phyloP scores from a whole-genome alignment of 2,888 invertebrate species.

The Lampropteryx suffumata region DNA sequence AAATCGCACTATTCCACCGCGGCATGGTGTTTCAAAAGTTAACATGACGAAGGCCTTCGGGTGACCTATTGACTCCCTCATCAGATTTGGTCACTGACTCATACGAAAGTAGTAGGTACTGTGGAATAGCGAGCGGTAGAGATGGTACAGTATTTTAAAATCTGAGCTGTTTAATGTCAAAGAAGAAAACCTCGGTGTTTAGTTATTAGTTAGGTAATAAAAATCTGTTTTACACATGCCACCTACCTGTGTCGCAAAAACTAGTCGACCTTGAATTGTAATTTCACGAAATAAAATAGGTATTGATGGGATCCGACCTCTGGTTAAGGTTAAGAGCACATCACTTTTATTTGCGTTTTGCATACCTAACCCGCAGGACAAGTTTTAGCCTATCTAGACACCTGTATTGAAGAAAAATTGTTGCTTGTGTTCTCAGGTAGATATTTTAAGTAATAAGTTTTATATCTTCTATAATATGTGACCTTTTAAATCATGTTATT shows the following conservation, averaged over 20 bases:
- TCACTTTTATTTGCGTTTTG: conserved; percentile 70
- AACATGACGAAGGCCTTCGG: too few species aligned
- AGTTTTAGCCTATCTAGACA: conserved; percentile 46
- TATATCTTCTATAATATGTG: too few species aligned
- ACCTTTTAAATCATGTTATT: too few species aligned
- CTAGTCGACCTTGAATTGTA: conserved; percentile 67
- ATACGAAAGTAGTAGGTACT: too few species aligned
- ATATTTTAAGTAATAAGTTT: too few species aligned
- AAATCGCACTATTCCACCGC: too few species aligned
- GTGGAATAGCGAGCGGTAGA: too few species aligned
- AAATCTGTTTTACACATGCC: conserved; percentile 10
- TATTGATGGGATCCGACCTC: conserved; percentile 56
- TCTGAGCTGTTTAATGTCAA: background rate
- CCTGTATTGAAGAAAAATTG: conserved; percentile 37
- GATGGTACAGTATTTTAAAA: too few species aligned
- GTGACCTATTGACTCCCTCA: too few species aligned
- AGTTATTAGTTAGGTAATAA: conserved; percentile 49
- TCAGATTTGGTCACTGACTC: too few species aligned
- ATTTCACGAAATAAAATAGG: conserved; percentile 73
- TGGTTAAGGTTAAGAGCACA: conserved; percentile 77
- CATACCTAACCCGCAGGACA: conserved; percentile 49
- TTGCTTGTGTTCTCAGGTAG: too few species aligned
- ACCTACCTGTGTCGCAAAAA: conserved; percentile 30
- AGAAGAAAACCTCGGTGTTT: conserved; percentile 39
- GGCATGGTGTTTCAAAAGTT: too few species aligned